Evolutionary conservation across 2,888 invertebrate genomes (phyloP), one percentile per base, ranked within the genome.

Genomic region (Heliconius ethilla): DNA sequence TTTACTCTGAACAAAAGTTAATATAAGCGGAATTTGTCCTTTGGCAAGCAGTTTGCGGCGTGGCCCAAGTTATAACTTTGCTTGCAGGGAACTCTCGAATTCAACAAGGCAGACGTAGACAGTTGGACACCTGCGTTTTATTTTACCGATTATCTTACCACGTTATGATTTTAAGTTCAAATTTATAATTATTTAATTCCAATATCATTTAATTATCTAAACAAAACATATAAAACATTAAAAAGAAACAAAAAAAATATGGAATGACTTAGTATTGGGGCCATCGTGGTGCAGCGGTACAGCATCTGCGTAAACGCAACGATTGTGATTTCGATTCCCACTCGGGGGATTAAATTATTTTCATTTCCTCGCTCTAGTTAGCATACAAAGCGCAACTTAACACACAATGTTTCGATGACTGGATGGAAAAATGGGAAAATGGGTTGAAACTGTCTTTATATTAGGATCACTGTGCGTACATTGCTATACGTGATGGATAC

Each of bases 1-100:
- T 92, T 91, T 89, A 92, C 90, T 91, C 88, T 83, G 86, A 89
- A 89, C 90, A 92, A 92, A 93, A 93, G 92, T 93, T 93, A 92
- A 93, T 92, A 92, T 91, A 92, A 92, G 90, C 91, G 88, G 91
- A 93, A 92, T 92, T 92, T 91, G 92, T 92, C 89, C 89, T 89
- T 90, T 87, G 89, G 91, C 87, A 82, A 85, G 88, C 88, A 89
- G 90, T 90, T 89, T 89, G 89, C 85, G 87, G 89, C 85, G 79
- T 84, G 85, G 84, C 83, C 86, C 84, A 82, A 84, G 87, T 92
- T 90, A 84, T 82, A 85, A 86, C 87, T 87, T 86, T 83, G 82
- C 81, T 86, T 83, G 82, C 81, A 82, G 83, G 82, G 84, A 87
- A 87, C 88, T 86, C 87, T 89, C 83, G 79, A 82, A 84, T 85